Percentiles rank a stretch among this genome's conserved stretches.
phyloP scores from a whole-genome alignment of 2,113 vertebrate genomes.

The Petaurus breviceps region DNA sequence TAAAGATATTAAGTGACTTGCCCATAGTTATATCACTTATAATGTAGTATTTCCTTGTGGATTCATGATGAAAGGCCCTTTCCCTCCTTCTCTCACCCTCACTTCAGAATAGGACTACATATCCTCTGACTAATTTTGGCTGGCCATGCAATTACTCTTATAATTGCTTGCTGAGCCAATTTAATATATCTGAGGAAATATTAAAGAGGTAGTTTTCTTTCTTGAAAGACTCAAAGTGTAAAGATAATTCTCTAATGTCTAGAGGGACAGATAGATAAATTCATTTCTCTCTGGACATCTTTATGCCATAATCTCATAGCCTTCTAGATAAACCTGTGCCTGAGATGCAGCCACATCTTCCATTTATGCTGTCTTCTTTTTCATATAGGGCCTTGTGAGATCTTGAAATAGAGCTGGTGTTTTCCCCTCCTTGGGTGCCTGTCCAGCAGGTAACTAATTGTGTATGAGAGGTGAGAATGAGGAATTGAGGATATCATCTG shows the following conservation, averaged over 20 bases:
- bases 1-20: background rate
- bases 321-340: background rate
- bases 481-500: background rate
- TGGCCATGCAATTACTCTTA: background rate
- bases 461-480: background rate
- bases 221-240: background rate
- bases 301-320: background rate
- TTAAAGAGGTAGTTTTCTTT: background rate
- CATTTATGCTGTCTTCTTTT: background rate
- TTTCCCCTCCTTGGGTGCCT: background rate
- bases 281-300: background rate
- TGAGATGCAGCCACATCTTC: background rate
- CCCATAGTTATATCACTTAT: background rate
- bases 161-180: background rate
- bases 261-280: background rate
- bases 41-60: background rate
- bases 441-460: background rate
- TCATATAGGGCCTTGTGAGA: background rate
- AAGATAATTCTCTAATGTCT: background rate
- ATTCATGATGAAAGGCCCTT: background rate
- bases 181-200: background rate
- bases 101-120: background rate
- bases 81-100: background rate
- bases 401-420: background rate
- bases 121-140: background rate